Percentiles rank a stretch among this genome's conserved stretches.
Evolutionary conservation across 37 sponge, comb jelly and placozoan species (phyloP).

Genomic region (Haliclona indistincta): DNA sequence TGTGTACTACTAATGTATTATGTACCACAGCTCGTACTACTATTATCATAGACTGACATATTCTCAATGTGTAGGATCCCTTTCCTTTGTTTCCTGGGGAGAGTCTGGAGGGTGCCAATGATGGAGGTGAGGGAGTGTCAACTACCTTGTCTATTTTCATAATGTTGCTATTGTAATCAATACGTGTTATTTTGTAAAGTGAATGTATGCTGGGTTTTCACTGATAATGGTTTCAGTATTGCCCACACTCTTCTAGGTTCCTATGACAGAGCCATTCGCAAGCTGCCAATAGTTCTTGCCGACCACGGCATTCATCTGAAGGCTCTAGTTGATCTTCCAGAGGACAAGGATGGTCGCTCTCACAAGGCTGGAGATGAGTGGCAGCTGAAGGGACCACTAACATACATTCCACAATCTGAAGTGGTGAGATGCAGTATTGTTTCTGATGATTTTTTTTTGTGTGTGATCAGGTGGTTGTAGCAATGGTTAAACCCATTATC

Average conservation of each 20-base stretch:
- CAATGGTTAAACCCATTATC: slow-evolving; percentile 49
- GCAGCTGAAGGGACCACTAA: slow-evolving; percentile 85
- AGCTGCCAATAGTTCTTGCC: slow-evolving; percentile 69
- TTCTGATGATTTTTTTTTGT: not conserved
- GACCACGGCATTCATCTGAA: slow-evolving; percentile 80
- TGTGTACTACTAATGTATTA: no score
- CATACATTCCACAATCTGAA: slow-evolving; percentile 79
- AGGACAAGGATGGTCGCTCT: slow-evolving; percentile 49
- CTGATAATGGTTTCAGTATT: not conserved
- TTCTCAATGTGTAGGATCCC: slow-evolving; percentile 74
- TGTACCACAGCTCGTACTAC: no score
- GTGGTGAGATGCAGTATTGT: slow-evolving; percentile 50
- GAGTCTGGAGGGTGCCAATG: slow-evolving; percentile 49
- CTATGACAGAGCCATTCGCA: slow-evolving; percentile 53
- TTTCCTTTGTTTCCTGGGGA: slow-evolving; percentile 92
- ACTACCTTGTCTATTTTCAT: not conserved
- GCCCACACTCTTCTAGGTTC: not conserved
- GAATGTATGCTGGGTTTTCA: not conserved
- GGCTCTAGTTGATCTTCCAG: slow-evolving; percentile 61
- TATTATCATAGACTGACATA: no score
- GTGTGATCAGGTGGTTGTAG: slow-evolving; percentile 58
- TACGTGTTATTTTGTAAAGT: not conserved
- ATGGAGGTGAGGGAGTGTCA: slow-evolving; percentile 22
- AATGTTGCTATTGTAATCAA: no score
- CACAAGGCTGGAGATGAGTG: slow-evolving; percentile 76